Evolutionary conservation across 2,113 vertebrate genomes (phyloP), one percentile per base, ranked within the genome.

Genomic region (Chaenocephalus aceratus): DNA sequence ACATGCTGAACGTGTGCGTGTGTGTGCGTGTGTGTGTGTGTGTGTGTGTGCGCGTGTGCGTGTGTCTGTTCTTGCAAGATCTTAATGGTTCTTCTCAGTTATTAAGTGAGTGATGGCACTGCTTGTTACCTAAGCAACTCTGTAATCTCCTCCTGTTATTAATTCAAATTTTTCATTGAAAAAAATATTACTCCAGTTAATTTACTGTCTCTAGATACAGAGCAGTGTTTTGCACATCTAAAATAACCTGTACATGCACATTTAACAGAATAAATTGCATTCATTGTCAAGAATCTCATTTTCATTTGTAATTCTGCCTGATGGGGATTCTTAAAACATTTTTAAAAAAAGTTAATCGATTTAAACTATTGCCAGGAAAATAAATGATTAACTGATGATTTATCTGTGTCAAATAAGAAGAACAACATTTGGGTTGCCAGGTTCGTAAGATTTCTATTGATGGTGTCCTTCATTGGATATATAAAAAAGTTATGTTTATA

Each of bases 41-140:
- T 57, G 4, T n/a, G 34, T 0, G 6, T 41, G 21, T 21, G 21
- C 1, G 21, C 21, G 21, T 21, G 4, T n/a, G 34, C 1, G 6
- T 41, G 16, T 3, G 23, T 57, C 36, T 16, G 14, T 56, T 26
- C 1, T 6, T 57, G 6, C n/a, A 15, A 14, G 18, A 49, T 51
- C 41, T 49, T 64, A 11, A 45, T 13, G 9, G 18, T 30, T 30
- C 30, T 4, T 30, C 30, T 30, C 30, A 44, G 18, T 53, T n/a
- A 44, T 63, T 67, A 3, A 44, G 4, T 45, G 45, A 59, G 54
- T 30, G 45, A 66, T 59, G 34, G 15, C 12, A 53, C 16, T 34
- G 68, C 14, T 26, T 52, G 54, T 67, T 66, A 73, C 62, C 48
- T 6, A 52, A 53, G 26, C 65, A 75, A 48, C 60, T 8, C 8